Percentiles rank a stretch among this genome's conserved stretches.
phyloP scores from a whole-genome alignment of 1,140 invertebrate species.

The Ostrea denselamellosa region DNA sequence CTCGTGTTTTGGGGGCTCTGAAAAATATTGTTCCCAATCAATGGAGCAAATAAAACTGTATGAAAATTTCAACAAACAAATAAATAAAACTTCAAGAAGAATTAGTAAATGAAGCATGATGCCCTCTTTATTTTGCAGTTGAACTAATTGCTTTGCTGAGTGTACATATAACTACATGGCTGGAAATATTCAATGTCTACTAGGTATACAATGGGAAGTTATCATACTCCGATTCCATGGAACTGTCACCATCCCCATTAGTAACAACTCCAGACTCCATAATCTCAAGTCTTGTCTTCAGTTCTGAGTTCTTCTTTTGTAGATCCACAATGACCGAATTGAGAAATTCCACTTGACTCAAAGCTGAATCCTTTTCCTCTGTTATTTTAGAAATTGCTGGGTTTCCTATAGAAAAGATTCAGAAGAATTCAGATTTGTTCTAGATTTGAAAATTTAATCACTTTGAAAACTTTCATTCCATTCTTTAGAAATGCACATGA shows the following conservation, averaged over 20 bases:
- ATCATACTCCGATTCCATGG: slow-evolving; percentile 57
- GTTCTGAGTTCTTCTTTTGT: slow-evolving; percentile 93
- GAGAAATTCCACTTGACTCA: slow-evolving; percentile 89
- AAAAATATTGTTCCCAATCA: slow-evolving; percentile 25
- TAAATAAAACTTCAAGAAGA: background rate
- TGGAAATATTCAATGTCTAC: background rate
- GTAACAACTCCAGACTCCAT: slow-evolving; percentile 84
- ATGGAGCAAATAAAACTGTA: background rate
- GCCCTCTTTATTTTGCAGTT: background rate
- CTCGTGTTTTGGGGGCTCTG: slow-evolving; percentile 67
- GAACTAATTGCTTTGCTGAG: background rate
- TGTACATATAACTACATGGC: background rate
- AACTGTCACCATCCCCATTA: slow-evolving; percentile 66
- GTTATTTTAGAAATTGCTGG: slow-evolving; percentile 62
- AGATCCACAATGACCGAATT: slow-evolving; percentile 98
- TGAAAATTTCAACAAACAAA: background rate
- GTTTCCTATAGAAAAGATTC: slow-evolving; percentile 55
- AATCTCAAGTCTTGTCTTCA: slow-evolving; percentile 88
- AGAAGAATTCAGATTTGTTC: background rate
- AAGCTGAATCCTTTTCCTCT: slow-evolving; percentile 67
- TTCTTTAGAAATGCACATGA: too few relatives aligned
- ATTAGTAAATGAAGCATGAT: background rate
- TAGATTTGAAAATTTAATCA: background rate
- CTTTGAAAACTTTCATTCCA: too few relatives aligned
- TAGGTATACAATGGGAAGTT: background rate